These are phyloP conservation scores for Serranus cabrilla DNA, from an alignment of 2,797 vertebrate species.

Conservation along the genomic window DNA sequence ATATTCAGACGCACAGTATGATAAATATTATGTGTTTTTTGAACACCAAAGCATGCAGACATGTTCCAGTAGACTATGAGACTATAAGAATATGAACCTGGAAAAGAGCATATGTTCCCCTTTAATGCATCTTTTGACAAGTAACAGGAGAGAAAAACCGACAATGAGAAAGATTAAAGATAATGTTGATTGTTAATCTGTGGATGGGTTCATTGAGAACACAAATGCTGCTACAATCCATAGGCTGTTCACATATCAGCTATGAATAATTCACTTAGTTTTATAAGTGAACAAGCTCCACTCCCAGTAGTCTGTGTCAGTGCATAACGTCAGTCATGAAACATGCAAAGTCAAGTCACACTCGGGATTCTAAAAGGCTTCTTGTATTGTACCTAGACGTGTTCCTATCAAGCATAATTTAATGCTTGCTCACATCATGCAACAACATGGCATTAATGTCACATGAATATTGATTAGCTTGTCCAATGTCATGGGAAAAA, in stretches of 20 bases:
- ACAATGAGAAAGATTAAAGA: conserved; percentile 29
- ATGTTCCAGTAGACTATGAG: too few species aligned
- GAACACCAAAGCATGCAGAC: too few species aligned
- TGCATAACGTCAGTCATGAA: conserved; percentile 10
- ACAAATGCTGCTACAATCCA: conserved; percentile 15
- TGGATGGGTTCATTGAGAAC: conserved; percentile 1
- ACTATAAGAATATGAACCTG: too few species aligned
- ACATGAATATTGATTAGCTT: conserved; percentile 35
- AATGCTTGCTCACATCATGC: not conserved
- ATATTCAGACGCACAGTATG: too few species aligned
- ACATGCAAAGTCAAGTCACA: not conserved
- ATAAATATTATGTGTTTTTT: too few species aligned
- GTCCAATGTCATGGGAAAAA: conserved; percentile 20
- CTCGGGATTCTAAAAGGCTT: conserved; percentile 22
- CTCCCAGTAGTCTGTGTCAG: conserved; percentile 1
- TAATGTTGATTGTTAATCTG: conserved; percentile 4
- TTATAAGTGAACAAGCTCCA: conserved; percentile 4
- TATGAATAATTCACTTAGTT: not conserved
- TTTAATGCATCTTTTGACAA: conserved; percentile 3
- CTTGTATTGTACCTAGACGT: conserved; percentile 8
- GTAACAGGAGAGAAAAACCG: conserved; percentile 2
- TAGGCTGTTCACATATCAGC: conserved; percentile 8
- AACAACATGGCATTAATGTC: conserved; percentile 9
- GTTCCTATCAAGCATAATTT: conserved; percentile 15
- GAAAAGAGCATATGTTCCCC: too few species aligned